Percentiles rank a stretch among this genome's conserved stretches.
These are phyloP conservation scores for Ictidomys tridecemlineatus DNA, from an alignment of 2,113 vertebrate genomes.

Conservation along the genomic window DNA sequence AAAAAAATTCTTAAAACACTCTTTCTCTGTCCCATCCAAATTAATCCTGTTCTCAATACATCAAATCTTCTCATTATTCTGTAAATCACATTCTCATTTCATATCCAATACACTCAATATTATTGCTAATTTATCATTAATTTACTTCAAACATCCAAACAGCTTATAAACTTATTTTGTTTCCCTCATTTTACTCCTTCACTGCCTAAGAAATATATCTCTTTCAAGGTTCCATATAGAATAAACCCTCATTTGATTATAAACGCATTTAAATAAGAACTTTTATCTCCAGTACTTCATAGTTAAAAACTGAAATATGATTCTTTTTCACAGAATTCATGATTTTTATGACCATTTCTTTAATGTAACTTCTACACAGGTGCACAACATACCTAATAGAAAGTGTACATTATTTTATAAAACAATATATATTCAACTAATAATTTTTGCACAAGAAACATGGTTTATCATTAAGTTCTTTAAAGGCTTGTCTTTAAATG, in stretches of 20 bases:
- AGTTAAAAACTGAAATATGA: background rate
- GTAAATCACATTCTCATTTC: background rate
- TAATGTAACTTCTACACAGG: background rate
- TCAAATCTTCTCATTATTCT: background rate
- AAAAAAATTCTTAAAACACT: too few relatives aligned
- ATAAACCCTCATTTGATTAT: too few relatives aligned
- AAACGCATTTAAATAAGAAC: too few relatives aligned
- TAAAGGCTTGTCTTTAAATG: too few relatives aligned
- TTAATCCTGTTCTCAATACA: background rate
- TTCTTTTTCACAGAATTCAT: background rate
- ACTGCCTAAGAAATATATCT: background rate
- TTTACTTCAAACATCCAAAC: background rate
- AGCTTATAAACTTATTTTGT: background rate
- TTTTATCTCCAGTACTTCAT: background rate
- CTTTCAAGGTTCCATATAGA: background rate
- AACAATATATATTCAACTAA: background rate
- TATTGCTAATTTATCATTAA: background rate
- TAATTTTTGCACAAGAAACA: too few relatives aligned
- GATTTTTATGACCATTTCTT: background rate
- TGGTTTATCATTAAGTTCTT: too few relatives aligned
- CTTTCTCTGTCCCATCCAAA: background rate
- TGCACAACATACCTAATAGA: background rate
- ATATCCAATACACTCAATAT: background rate
- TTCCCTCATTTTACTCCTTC: background rate
- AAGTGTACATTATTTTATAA: background rate